Evolutionary conservation across 2,888 invertebrate species (phyloP), one percentile per base, ranked within the genome.

Genomic region (Liposcelis brunnea): DNA sequence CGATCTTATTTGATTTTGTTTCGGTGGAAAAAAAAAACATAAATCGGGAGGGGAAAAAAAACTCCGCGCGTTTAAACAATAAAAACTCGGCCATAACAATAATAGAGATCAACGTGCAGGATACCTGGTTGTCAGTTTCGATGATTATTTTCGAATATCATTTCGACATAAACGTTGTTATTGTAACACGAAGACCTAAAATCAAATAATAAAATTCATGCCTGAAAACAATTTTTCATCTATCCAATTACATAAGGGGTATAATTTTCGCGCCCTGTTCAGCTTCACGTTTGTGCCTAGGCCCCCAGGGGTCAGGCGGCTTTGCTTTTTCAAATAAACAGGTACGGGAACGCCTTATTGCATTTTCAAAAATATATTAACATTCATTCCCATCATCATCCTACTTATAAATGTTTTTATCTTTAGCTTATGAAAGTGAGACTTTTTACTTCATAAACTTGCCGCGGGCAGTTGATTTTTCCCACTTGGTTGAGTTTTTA

Each of bases 351-450:
- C 40, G 40, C 40, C 40, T 40, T 40, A 40, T 40, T 40, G 40
- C 40, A 40, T 40, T 40, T 40, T 40, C 40, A 40, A 40, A 40
- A 40, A 40, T 40, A 40, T 40, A 40, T 40, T 40, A 40, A 40
- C 40, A 40, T 40, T 19, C 40, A 40, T 40, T 40, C 16, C 35
- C 35, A 35, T 26, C 26, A 26, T 26, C 26, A 26, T 26, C 26
- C 40, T 40, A n/a, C 12, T 16, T n/a, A 19, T 40, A n/a, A 21
- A 18, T 19, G 40, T 40, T 14, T 40, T 14, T 35, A 35, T 35
- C 14, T 4, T 40, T 14, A 40, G 40, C 40, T 40, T 40, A 40
- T 40, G 40, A 19, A 16, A 15, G 6, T 19, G 19, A 6, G 21
- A 6, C 16, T 19, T 40, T 18, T 14, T 19, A 21, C 16, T 35